Evolutionary conservation across 2,888 invertebrate species (phyloP).

Genomic region (Limnephilus lunatus): DNA sequence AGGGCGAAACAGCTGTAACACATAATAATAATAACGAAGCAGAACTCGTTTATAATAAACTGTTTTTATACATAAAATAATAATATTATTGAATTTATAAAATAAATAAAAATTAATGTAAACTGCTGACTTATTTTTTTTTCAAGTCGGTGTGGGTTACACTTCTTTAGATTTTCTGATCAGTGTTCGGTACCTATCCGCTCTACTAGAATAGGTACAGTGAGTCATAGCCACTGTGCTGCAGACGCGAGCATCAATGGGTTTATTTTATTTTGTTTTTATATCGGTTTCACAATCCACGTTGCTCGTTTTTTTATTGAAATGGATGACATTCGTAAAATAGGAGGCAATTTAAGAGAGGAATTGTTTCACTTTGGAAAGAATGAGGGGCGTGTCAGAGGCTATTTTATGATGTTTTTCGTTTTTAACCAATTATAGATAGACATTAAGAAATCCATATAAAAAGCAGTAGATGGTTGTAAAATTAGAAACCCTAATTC

Average conservation of each 20-base stretch:
- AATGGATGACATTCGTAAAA: background rate
- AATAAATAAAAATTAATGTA: no score
- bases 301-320: background rate
- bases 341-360: background rate
- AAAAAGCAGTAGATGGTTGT: no score
- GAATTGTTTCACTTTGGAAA: background rate
- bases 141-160: background rate
- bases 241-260: background rate
- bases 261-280: background rate
- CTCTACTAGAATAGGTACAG: background rate
- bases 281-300: background rate
- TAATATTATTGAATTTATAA: no score
- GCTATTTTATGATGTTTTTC: background rate
- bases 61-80: no score
- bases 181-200: background rate
- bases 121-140: background rate
- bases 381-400: background rate
- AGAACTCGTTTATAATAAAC: no score
- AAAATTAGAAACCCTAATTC: no score
- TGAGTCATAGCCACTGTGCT: background rate
- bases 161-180: background rate
- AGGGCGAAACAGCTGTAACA: no score
- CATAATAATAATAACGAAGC: no score
- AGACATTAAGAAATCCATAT: background rate
- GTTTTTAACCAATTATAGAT: background rate